Evolutionary conservation across 1,140 invertebrate species (phyloP), one percentile per base, ranked within the genome.

Genomic region (Stegodyphus mimosarum): DNA sequence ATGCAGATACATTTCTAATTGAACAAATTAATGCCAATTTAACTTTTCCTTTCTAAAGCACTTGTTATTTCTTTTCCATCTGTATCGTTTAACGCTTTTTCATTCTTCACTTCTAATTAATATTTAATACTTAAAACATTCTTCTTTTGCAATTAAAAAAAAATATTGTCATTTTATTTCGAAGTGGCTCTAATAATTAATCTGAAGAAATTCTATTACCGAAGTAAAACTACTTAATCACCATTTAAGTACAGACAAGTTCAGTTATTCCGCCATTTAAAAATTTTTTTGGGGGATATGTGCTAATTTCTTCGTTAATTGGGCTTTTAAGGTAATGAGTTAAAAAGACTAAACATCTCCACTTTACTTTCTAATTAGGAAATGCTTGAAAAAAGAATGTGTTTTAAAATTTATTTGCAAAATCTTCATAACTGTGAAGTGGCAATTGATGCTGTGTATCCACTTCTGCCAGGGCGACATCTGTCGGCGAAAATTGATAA

Each of bases 291-390:
- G 9, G 10, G 7, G 50, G n/a, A 78, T 52, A 33, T 33, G 33
- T 33, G 50, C 51, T 78, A 78, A 78, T 78, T 78, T 53, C 53
- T 51, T 48, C 66, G 76, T 78, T 78, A 78, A 78, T 78, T 78
- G 76, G 76, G 76, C 76, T 78, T 78, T 78, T 78, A 78, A 52
- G 18, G 76, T 78, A 78, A 78, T 78, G 76, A 78, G 76, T 78
- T 78, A 50, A 78, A 66, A 48, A 67, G 53, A n/a, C 48, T 15
- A 50, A 48, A 78, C 33, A 70, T 17, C 49, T 15, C 51, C 53
- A 55, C 15, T 63, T 51, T 48, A 50, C 69, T 78, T 78, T 69
- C 49, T 78, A 78, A 78, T 78, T 78, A 78, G 69, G 64, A 78
- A 78, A 64, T 69, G 18, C 49, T 78, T 5, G 52, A 15, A 33